These are phyloP conservation scores for Neolamprologus ventralis DNA, from an alignment of 2,113 vertebrate genomes.

Conservation along the genomic window DNA sequence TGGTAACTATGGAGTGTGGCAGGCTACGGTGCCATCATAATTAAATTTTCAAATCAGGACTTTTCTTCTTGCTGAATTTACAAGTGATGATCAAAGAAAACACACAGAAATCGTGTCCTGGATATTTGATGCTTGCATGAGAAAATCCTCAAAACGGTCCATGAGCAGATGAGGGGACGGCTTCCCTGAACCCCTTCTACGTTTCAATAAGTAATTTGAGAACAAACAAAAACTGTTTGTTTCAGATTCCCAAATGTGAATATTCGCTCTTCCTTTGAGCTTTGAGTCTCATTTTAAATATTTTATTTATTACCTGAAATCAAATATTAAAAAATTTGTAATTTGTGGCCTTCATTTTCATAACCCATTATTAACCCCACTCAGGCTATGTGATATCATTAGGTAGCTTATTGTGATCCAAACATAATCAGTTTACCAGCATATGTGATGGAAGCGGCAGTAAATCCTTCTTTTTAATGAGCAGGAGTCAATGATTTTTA, in stretches of 20 bases:
- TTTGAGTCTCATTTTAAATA: neutral
- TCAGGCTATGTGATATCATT: neutral
- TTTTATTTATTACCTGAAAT: neutral
- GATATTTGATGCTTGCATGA: neutral
- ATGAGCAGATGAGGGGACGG: neutral
- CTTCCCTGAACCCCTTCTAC: neutral
- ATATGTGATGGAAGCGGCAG: neutral
- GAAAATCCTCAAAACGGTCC: neutral
- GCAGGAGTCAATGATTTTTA: neutral
- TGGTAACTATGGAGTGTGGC: neutral
- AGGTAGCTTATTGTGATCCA: neutral
- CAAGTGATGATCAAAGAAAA: neutral
- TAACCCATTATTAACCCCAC: neutral
- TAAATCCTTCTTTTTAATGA: neutral
- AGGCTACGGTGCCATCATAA: rapidly evolving
- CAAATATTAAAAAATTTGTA: neutral
- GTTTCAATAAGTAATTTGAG: neutral
- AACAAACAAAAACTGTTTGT: neutral
- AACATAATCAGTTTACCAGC: neutral
- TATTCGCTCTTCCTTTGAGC: neutral
- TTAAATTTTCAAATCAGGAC: neutral
- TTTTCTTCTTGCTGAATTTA: neutral
- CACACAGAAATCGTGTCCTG: neutral
- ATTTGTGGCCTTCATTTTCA: neutral
- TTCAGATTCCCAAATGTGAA: neutral